These are phyloP conservation scores for Dicyrtomina minuta DNA, from an alignment of 2,888 invertebrate species.

Conservation along the genomic window DNA sequence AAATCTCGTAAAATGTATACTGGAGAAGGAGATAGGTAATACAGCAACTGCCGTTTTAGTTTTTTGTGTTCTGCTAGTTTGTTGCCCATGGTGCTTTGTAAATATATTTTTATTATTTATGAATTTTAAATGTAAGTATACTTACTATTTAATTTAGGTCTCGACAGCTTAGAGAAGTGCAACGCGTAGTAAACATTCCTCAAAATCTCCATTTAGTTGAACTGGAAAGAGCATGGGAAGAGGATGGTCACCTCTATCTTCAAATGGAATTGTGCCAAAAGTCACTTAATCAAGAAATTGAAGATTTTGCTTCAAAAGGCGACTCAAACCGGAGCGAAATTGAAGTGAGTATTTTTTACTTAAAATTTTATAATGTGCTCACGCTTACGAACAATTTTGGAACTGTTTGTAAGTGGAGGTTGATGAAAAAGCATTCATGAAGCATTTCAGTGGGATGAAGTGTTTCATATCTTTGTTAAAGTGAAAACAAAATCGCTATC, in stretches of 20 bases:
- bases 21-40: conserved; percentile 63
- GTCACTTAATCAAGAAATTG: conserved; percentile 49
- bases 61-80: background rate
- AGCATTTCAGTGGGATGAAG: no score
- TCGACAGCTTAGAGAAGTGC: conserved; percentile 66
- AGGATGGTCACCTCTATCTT: conserved; percentile 67
- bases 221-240: conserved; percentile 73
- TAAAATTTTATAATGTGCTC: no score
- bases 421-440: no score
- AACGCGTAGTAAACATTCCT: conserved; percentile 69
- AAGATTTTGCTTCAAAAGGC: no score
- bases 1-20: conserved; percentile 65
- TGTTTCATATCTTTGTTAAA: no score
- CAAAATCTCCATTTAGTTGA: conserved; percentile 68
- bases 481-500: no score
- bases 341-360: no score
- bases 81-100: background rate
- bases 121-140: no score
- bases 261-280: conserved; percentile 65
- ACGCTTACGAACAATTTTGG: no score
- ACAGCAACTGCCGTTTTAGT: conserved; percentile 54
- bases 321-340: no score
- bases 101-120: background rate
- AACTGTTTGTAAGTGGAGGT: no score
- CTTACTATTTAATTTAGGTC: no score